These are phyloP conservation scores for Sinelater perroti DNA, from an alignment of 2,888 invertebrate genomes.

Conservation along the genomic window DNA sequence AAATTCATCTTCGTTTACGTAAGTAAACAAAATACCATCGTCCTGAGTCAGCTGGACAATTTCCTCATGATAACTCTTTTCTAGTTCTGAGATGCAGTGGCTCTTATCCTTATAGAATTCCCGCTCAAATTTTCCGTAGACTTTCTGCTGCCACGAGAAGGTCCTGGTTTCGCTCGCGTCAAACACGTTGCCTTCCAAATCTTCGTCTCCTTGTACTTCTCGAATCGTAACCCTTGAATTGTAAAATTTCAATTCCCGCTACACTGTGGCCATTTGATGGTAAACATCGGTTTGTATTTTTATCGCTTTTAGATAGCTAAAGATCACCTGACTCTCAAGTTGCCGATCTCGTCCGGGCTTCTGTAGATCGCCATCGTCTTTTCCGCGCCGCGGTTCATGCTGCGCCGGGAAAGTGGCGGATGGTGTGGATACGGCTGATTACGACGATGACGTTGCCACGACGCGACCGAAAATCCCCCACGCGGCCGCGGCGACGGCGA, in stretches of 20 bases:
- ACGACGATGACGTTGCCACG: constrained; percentile 37
- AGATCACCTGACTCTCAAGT: constrained; percentile 65
- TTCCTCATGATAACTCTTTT: constrained; percentile 65
- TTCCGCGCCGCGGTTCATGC: too few species aligned
- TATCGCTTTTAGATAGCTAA: not conserved
- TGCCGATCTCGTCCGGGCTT: constrained; percentile 62
- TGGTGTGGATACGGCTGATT: constrained; percentile 18
- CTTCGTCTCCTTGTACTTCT: constrained; percentile 33
- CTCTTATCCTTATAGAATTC: constrained; percentile 67
- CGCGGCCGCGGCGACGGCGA: not conserved
- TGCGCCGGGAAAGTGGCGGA: not conserved
- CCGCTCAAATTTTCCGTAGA: constrained; percentile 69
- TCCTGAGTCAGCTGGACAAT: constrained; percentile 52
- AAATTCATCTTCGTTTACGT: constrained; percentile 58
- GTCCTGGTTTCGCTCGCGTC: constrained; percentile 49
- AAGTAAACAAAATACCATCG: constrained; percentile 65
- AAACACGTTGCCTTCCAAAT: constrained; percentile 29
- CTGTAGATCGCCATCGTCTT: constrained; percentile 62
- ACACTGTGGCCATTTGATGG: not conserved
- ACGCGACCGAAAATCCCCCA: constrained; percentile 6
- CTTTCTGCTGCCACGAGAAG: constrained; percentile 79
- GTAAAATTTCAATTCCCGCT: not conserved
- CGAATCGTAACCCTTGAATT: constrained; percentile 36
- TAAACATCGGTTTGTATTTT: too few species aligned
- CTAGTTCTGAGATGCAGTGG: constrained; percentile 70